These are phyloP conservation scores for Meghimatium bilineatum DNA, from an alignment of 2,888 invertebrate species.

Conservation along the genomic window DNA sequence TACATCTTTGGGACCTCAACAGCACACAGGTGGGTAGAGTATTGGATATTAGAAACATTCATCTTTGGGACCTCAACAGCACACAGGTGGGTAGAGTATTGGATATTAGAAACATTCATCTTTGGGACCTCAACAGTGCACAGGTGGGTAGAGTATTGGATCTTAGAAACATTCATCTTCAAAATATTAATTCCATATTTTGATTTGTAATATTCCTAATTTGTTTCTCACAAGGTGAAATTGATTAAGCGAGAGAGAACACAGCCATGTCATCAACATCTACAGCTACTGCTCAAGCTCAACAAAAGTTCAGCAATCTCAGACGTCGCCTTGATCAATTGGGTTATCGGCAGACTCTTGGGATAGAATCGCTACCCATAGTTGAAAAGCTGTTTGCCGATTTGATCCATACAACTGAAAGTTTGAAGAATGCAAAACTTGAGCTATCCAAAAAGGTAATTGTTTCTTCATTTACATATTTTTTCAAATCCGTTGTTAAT, in stretches of 20 bases:
- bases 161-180: too few relatives aligned
- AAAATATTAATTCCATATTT: too few relatives aligned
- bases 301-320: slow-evolving; percentile 78
- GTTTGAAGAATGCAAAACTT: slow-evolving; percentile 88
- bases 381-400: slow-evolving; percentile 89
- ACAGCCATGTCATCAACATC: slow-evolving; percentile 41
- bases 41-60: too few relatives aligned
- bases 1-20: too few relatives aligned
- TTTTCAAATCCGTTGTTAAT: background rate
- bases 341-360: slow-evolving; percentile 87
- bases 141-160: too few relatives aligned
- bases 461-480: background rate
- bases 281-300: slow-evolving; percentile 64
- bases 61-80: too few relatives aligned
- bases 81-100: too few relatives aligned
- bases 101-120: too few relatives aligned
- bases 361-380: slow-evolving; percentile 85
- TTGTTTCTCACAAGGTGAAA: background rate
- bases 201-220: background rate
- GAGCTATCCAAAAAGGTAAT: slow-evolving; percentile 62
- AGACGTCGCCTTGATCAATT: slow-evolving; percentile 87
- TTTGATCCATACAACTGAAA: slow-evolving; percentile 90
- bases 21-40: too few relatives aligned
- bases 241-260: background rate
- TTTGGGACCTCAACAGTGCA: too few relatives aligned